Base-by-base conservation (phyloP, 30 jellyfish, hydroid and myxozoan genomes). In the Pseudorhiza aurosa region DNA sequence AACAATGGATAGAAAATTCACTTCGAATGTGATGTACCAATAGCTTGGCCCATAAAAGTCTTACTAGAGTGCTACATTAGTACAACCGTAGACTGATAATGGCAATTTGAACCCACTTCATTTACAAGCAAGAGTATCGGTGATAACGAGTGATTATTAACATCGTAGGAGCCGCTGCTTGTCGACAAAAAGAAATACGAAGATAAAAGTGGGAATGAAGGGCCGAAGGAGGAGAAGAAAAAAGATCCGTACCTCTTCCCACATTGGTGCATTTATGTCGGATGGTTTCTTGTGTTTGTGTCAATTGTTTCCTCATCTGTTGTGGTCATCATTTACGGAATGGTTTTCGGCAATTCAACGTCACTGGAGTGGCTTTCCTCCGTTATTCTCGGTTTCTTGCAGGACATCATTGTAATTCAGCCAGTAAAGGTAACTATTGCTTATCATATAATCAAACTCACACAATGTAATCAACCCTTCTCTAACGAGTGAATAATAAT, bases 331-430 rank as follows among this genome's bases (percentile, higher is more conserved):
- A 87, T 81, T 8, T 93, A 93, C 64, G 99, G 99, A 42, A 93
- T 93, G 95, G 90, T 74, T 27, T 93, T 93, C 37, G 99, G 97
- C 22, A 93, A 93, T 74, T 60, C 81, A 0, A 87, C 31, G 58
- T 86, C 99, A 39, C 57, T 75, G 82, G 96, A 93, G 25, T 93
- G 99, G 99, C 76, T 93, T 17, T 70, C 97, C 0, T 45, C 97
- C 9, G 58, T 93, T 10, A 79, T 82, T 0, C 50, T 84, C 24
- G 76, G 87, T 17, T 60, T 72, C 43, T 81, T 87, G 14, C 96
- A 88, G 57, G 99, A 93, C 53, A 76, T 93, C 35, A 56, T 93
- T 31, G 82, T 93, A 63, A 81, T 87, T 33, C 99, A 93, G 70
- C 99, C 99, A 31, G 31, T 87, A 43, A 93, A 93, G 85, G 97